These are phyloP conservation scores for Lasiommata megera DNA, from an alignment of 2,888 invertebrate genomes.

Conservation along the genomic window DNA sequence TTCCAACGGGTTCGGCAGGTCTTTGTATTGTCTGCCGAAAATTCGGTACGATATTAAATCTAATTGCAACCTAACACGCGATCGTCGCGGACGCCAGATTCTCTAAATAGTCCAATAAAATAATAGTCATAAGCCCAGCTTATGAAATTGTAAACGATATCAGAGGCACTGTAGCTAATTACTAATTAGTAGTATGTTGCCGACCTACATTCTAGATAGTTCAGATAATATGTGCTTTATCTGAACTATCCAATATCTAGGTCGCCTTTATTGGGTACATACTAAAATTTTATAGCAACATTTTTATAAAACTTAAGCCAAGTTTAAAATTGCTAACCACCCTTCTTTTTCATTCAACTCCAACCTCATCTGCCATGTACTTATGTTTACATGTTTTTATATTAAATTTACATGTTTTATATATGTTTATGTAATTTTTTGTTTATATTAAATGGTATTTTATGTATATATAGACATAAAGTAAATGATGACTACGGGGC, in stretches of 20 bases:
- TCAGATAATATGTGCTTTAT: neutral
- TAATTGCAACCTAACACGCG: slow-evolving; percentile 52
- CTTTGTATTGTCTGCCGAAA: slow-evolving; percentile 39
- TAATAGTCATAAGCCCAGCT: slow-evolving; percentile 6
- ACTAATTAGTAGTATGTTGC: neutral
- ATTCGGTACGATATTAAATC: slow-evolving; percentile 40
- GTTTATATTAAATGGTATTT: no score
- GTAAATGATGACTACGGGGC: no score
- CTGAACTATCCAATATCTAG: neutral
- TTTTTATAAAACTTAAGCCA: no score
- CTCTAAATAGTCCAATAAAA: slow-evolving; percentile 19
- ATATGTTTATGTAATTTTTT: no score
- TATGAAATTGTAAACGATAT: slow-evolving; percentile 9
- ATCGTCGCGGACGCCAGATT: slow-evolving; percentile 35
- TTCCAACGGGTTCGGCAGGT: slow-evolving; percentile 25
- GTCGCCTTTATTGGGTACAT: neutral
- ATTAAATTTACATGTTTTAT: no score
- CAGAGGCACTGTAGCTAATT: neutral
- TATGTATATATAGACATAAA: no score
- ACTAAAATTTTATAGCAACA: no score
- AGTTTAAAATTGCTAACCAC: neutral
- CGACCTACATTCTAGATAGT: neutral
- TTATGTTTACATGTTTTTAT: no score
- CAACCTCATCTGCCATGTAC: no score
- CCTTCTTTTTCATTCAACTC: no score